Evolutionary conservation across 2,797 vertebrate species (phyloP), one percentile per base, ranked within the genome.

Genomic region (Diplodus sargus): DNA sequence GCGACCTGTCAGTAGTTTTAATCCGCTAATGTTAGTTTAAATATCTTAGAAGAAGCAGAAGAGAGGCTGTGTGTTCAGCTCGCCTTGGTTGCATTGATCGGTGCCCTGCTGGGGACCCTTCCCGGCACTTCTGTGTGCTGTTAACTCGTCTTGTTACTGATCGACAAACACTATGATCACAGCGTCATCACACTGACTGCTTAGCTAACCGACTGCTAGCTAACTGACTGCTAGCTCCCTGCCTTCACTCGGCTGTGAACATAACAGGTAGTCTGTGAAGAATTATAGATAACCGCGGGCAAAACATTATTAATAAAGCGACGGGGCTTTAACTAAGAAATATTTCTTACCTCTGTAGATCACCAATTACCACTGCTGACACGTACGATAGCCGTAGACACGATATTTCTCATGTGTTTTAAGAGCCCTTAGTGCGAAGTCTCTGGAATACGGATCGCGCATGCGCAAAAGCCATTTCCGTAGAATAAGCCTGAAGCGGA

Each of bases 381-480:
- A 14, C 13, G 42, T 13, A 23, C 0, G 2, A 28, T 4, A 16
- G 34, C 17, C 8, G 28, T 14, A 2, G 4, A 72, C 3, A 1
- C 3, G n/a, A 3, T 15, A 3, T 14, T 14, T 51, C 11, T 25
- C 20, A 0, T 18, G 15, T 22, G 54, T 76, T 84, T 70, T 42
- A 39, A 39, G n/a, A 13, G 25, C n/a, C 9, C 14, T 4, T 9
- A 4, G 7, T n/a, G 14, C 12, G 77, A 84, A 78, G 11, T 14
- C 47, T 78, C 87, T 64, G 5, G 78, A 85, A 87, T 1, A 42
- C 16, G 0, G 4, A 25, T 7, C 5, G 0, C 74, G 8, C 80
- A 23, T 13, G 70, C 70, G 58, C 28, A 57, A 5, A 42, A 9
- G 1, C 0, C 18, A 70, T 56, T 85, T 90, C 90, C 86, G 84